Evolutionary conservation across 2,888 invertebrate species (phyloP).

Genomic region (Rapana venosa): DNA sequence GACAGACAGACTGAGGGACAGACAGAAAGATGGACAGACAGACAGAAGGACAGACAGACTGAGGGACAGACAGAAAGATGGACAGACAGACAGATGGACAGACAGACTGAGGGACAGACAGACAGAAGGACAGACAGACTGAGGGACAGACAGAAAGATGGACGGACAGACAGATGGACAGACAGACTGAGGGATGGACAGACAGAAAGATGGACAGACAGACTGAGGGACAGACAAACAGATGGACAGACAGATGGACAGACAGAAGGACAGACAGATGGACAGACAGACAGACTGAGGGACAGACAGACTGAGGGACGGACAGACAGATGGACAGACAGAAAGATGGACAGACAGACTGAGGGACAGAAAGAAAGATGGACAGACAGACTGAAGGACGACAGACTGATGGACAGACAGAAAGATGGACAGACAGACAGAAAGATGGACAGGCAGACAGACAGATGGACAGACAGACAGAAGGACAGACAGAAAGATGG

Average conservation of each 20-base stretch:
- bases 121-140: not conserved
- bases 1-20: not conserved
- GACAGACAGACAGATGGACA: too few relatives aligned
- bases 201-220: not conserved
- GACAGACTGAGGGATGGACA: not conserved
- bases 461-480: not conserved
- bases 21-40: not conserved
- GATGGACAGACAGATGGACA: not conserved
- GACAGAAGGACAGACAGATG: not conserved
- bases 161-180: not conserved
- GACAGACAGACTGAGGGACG: not conserved
- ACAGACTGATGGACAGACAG: not conserved
- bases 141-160: not conserved
- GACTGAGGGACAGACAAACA: not conserved
- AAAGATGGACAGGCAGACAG: not conserved
- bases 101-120: not conserved
- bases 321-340: not conserved
- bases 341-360: not conserved
- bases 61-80: not conserved
- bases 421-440: too few relatives aligned
- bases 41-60: not conserved
- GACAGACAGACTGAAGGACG: not conserved
- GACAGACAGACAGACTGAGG: too few relatives aligned
- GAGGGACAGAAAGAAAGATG: not conserved
- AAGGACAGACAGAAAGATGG: not conserved